These are phyloP conservation scores for Phataginus tetradactyla DNA, from an alignment of 2,797 vertebrate species.

Conservation along the genomic window DNA sequence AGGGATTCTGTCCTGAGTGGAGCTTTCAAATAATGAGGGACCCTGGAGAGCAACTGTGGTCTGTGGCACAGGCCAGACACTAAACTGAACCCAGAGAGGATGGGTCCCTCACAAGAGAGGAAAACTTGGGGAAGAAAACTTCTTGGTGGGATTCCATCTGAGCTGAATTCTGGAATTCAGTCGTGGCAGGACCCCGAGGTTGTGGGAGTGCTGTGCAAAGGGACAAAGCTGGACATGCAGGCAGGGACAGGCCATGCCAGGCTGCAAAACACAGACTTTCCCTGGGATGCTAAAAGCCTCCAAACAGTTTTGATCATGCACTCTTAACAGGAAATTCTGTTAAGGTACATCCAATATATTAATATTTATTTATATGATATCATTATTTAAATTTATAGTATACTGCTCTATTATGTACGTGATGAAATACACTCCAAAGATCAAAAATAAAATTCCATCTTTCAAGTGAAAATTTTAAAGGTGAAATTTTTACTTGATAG, in stretches of 20 bases:
- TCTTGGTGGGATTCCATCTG: neutral
- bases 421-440: neutral
- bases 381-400: neutral
- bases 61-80: too few species aligned
- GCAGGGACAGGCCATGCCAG: fast-evolving
- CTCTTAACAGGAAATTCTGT: neutral
- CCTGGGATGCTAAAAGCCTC: neutral
- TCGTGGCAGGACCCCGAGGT: neutral
- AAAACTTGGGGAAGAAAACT: neutral
- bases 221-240: neutral
- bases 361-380: neutral
- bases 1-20: neutral
- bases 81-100: neutral
- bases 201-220: neutral
- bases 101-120: neutral
- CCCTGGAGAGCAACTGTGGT: neutral
- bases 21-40: neutral
- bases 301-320: neutral
- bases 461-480: neutral
- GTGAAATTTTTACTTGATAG: neutral
- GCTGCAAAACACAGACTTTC: neutral
- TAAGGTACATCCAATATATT: neutral
- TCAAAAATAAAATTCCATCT: neutral
- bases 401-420: too few species aligned
- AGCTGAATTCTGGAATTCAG: neutral